These are phyloP conservation scores for Pimephales promelas DNA, from an alignment of 2,113 vertebrate genomes.

Conservation along the genomic window DNA sequence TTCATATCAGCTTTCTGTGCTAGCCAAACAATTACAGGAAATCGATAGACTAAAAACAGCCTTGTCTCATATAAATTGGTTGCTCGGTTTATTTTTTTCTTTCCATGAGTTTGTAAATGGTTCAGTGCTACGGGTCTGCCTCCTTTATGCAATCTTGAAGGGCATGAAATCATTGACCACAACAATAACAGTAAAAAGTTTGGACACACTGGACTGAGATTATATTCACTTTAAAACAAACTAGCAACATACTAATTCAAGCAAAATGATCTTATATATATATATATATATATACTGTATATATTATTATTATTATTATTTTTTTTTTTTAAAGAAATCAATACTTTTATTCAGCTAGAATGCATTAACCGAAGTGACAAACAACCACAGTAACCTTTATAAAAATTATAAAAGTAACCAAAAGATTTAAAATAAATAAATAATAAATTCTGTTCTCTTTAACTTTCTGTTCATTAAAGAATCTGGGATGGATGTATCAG, in stretches of 20 bases:
- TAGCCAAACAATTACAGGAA: slow-evolving; percentile 34
- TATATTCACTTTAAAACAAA: neutral
- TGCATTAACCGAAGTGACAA: neutral
- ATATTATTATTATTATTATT: too few species aligned
- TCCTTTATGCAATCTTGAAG: neutral
- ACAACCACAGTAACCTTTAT: too few species aligned
- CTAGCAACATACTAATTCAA: neutral
- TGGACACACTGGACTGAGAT: slow-evolving; percentile 28
- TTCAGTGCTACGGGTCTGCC: neutral
- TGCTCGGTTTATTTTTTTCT: neutral
- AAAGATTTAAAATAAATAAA: neutral
- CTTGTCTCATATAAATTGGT: slow-evolving; percentile 5
- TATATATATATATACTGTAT: too few species aligned
- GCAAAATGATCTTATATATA: neutral
- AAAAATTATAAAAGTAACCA: too few species aligned
- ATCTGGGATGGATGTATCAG: too few species aligned
- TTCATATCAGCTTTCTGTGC: slow-evolving; percentile 20
- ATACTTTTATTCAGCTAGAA: neutral
- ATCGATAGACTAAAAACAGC: slow-evolving; percentile 28
- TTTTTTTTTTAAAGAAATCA: neutral
- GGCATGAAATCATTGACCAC: neutral
- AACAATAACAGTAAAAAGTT: neutral
- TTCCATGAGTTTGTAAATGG: neutral
- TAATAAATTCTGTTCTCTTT: neutral
- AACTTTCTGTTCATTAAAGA: too few species aligned